These are phyloP conservation scores for Drosophila repletoides DNA, from an alignment of 1,140 invertebrate genomes.

Conservation along the genomic window DNA sequence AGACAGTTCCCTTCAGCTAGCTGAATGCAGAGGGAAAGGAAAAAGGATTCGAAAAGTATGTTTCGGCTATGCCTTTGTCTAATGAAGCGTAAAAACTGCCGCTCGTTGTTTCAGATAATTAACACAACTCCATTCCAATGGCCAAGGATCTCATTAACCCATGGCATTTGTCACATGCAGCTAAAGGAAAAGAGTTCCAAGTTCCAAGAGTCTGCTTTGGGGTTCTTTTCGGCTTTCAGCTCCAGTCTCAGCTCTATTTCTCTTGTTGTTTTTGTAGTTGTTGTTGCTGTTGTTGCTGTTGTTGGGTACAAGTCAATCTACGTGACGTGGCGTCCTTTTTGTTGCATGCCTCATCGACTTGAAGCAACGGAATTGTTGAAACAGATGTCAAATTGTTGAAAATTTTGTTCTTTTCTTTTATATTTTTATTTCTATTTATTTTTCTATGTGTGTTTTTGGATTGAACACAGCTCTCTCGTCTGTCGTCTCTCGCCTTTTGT, in stretches of 20 bases:
- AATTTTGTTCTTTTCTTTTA: constrained; percentile 37
- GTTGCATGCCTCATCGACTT: constrained; percentile 41
- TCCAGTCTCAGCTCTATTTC: neutral
- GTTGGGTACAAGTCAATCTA: constrained; percentile 69
- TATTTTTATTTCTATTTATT: constrained; percentile 55
- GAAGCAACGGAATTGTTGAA: constrained; percentile 54
- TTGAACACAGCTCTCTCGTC: too few species aligned
- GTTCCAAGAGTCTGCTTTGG: constrained; percentile 10
- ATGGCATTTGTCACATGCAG: constrained; percentile 69
- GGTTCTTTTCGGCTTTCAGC: constrained; percentile 7
- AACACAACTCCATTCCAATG: constrained; percentile 64
- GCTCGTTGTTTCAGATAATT: constrained; percentile 65
- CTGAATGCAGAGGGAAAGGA: too few species aligned
- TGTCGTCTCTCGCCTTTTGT: constrained; percentile 14
- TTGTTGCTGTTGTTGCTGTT: constrained; percentile 23
- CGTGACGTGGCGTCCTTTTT: constrained; percentile 55
- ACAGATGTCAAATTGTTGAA: constrained; percentile 78
- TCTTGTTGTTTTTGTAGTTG: neutral
- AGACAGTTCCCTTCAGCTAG: neutral
- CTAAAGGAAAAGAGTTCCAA: neutral
- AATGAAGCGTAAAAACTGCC: constrained; percentile 72
- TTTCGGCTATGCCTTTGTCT: constrained; percentile 38
- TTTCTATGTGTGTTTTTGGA: constrained; percentile 38
- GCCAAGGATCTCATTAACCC: constrained; percentile 69
- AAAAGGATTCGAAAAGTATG: constrained; percentile 19